A percentile compares a stretch with the other conserved stretches of the same genome.
Evolutionary conservation across 1,140 invertebrate species (phyloP).

Genomic region (Nomia melanderi): DNA sequence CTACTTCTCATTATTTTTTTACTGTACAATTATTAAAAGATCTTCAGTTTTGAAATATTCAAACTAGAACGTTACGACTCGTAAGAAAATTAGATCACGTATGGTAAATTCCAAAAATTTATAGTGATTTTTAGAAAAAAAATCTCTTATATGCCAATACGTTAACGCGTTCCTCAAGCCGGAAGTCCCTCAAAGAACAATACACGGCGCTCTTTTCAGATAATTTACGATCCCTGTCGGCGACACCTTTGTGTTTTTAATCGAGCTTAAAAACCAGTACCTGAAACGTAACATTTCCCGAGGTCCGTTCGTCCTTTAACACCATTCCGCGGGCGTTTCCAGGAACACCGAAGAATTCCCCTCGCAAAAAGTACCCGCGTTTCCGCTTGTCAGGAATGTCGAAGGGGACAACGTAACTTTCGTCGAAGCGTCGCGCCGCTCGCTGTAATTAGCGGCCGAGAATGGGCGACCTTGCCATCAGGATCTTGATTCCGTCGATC

Average conservation of each 20-base stretch:
- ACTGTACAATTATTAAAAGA: too few relatives aligned
- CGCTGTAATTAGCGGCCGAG: slow-evolving; percentile 7
- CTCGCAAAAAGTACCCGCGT: neutral
- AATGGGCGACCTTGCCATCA: slow-evolving; percentile 29
- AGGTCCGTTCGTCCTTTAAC: neutral
- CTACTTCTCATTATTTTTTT: too few relatives aligned
- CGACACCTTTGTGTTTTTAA: neutral
- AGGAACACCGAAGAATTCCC: neutral
- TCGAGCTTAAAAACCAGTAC: too few relatives aligned
- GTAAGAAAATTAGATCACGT: too few relatives aligned
- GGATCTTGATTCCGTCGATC: slow-evolving; percentile 27
- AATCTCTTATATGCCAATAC: too few relatives aligned
- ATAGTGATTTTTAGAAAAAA: too few relatives aligned
- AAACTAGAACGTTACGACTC: too few relatives aligned
- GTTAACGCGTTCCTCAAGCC: too few relatives aligned
- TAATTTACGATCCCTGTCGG: neutral
- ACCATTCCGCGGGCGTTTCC: neutral
- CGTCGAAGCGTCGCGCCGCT: neutral
- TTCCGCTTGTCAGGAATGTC: neutral
- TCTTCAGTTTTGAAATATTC: too few relatives aligned
- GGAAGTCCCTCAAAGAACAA: too few relatives aligned
- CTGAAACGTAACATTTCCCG: neutral
- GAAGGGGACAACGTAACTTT: slow-evolving; percentile 1
- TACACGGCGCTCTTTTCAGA: too few relatives aligned
- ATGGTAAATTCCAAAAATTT: too few relatives aligned